Evolutionary conservation across 2,113 vertebrate genomes (phyloP).

Genomic region (Mastomys coucha): DNA sequence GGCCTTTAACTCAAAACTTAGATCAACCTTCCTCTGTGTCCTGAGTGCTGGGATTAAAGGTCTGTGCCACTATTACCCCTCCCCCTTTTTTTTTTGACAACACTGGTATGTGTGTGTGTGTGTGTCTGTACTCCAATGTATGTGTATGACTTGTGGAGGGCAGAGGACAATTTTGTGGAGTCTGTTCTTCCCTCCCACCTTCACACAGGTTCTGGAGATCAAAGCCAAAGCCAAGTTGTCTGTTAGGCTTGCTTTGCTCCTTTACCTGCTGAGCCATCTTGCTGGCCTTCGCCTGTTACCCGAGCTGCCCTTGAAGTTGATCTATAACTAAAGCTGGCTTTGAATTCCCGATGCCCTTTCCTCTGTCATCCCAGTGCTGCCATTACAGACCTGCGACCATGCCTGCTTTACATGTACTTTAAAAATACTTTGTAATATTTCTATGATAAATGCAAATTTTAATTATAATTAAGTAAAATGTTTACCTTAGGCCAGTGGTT

Average conservation of each 20-base stretch:
- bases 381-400: background rate
- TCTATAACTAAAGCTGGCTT: background rate
- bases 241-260: background rate
- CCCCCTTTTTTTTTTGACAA: background rate
- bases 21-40: too few relatives aligned
- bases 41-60: too few relatives aligned
- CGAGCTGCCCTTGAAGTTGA: background rate
- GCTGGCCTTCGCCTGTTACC: background rate
- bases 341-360: background rate
- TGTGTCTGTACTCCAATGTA: background rate
- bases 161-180: background rate
- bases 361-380: background rate
- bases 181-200: background rate
- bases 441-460: background rate
- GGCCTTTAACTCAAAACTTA: too few relatives aligned
- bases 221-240: background rate
- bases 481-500: background rate
- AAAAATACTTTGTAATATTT: background rate
- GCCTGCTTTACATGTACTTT: background rate
- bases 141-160: background rate
- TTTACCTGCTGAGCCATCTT: background rate
- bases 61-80: too few relatives aligned
- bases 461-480: slow-evolving; percentile 10
- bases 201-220: background rate
- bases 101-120: background rate